Evolutionary conservation across 2,113 vertebrate species (phyloP).

Genomic region (Pelecanus crispus): DNA sequence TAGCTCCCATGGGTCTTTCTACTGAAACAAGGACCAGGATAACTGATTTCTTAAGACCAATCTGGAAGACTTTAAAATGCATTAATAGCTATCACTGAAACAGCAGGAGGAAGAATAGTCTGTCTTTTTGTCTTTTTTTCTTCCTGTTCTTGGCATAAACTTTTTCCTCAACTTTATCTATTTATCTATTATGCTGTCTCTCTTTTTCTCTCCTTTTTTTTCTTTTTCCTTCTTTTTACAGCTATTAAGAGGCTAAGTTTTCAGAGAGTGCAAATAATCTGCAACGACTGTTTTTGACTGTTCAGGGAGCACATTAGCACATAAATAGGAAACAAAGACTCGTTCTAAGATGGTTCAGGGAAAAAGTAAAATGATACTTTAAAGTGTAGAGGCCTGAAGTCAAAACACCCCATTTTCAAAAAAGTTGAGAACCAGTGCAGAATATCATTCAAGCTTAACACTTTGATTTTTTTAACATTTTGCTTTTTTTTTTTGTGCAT

Average conservation of each 20-base stretch:
- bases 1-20: conserved; percentile 61
- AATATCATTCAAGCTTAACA: background rate
- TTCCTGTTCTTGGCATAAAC: background rate
- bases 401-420: background rate
- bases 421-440: background rate
- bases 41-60: conserved; percentile 63
- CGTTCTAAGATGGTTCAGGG: background rate
- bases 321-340: conserved; percentile 47
- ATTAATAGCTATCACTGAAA: conserved; percentile 64
- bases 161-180: background rate
- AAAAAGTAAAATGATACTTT: conserved; percentile 13
- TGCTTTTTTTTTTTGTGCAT: accelerated
- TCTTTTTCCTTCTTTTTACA: background rate
- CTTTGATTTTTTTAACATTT: background rate
- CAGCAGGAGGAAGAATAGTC: conserved; percentile 57
- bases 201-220: background rate
- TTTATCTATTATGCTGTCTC: background rate
- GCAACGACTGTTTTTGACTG: conserved; percentile 1
- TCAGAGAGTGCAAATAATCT: conserved; percentile 18
- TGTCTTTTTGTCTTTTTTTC: background rate
- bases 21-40: conserved; percentile 52
- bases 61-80: conserved; percentile 62
- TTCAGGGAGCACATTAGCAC: conserved; percentile 41
- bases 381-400: background rate
- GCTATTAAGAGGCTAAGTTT: background rate